Conservation (phyloP, 2,113 vertebrate genomes). For the Ictalurus punctatus region DNA sequence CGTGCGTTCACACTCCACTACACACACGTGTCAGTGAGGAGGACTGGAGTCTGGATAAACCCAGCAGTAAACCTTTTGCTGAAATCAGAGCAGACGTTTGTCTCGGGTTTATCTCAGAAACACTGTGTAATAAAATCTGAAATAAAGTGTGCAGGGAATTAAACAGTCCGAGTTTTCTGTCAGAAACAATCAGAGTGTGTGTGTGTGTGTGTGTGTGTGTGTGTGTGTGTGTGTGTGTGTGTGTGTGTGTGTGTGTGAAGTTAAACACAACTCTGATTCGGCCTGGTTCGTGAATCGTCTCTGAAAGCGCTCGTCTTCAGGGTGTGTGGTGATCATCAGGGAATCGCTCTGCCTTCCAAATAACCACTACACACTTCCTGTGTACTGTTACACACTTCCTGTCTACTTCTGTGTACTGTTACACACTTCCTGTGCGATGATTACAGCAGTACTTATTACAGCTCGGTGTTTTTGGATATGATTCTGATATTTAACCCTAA, state of each 20-base stretch:
- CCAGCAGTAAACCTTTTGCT: neutral
- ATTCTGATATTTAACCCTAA: neutral
- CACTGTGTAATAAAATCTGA: slow-evolving; percentile 58
- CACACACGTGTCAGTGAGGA: neutral
- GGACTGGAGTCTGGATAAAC: neutral
- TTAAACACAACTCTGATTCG: neutral
- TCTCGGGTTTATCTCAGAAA: slow-evolving; percentile 56
- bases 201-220: neutral
- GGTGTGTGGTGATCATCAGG: neutral
- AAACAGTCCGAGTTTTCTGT: slow-evolving; percentile 5
- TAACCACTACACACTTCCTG: too few relatives aligned
- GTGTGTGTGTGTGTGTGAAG: too few relatives aligned
- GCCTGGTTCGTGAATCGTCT: neutral
- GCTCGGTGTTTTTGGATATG: neutral
- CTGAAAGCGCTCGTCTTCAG: neutral
- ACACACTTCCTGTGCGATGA: neutral
- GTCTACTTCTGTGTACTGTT: too few relatives aligned
- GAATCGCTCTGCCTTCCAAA: neutral
- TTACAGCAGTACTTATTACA: neutral
- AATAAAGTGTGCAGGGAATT: slow-evolving; percentile 60
- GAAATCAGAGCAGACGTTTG: neutral
- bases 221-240: too few relatives aligned
- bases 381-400: too few relatives aligned
- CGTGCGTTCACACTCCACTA: neutral
- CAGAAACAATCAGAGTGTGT: neutral